Conservation (phyloP, 2,797 vertebrate species). For the Coreius guichenoti region DNA sequence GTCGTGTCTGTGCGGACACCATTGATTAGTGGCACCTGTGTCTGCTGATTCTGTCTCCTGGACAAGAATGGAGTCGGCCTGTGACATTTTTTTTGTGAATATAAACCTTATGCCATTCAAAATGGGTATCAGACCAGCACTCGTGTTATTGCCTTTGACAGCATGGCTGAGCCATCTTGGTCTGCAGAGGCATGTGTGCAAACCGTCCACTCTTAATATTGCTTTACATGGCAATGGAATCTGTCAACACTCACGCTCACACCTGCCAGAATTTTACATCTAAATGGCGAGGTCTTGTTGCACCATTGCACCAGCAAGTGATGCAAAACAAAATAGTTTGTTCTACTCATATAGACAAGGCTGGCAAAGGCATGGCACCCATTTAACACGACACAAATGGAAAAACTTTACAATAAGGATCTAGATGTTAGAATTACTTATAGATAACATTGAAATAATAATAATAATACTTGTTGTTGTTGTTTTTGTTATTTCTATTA, state of each 20-base stretch:
- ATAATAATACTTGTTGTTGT: no score
- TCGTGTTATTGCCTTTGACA: constrained; percentile 58
- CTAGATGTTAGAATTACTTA: not conserved
- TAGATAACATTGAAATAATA: not conserved
- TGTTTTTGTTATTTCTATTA: not conserved
- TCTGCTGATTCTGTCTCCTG: constrained; percentile 67
- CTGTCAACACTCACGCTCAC: constrained; percentile 55
- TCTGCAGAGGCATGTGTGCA: constrained; percentile 53
- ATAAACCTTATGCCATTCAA: constrained; percentile 52
- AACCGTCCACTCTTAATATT: constrained; percentile 56
- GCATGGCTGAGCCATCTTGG: constrained; percentile 53
- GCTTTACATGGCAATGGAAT: constrained; percentile 57
- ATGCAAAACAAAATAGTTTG: constrained; percentile 52
- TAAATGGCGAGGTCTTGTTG: constrained; percentile 47
- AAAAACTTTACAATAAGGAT: not conserved
- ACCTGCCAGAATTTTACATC: constrained; percentile 56
- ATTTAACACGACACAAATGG: constrained; percentile 47
- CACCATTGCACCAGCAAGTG: constrained; percentile 50
- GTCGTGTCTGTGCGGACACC: constrained; percentile 68
- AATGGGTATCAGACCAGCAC: constrained; percentile 54
- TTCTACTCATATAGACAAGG: constrained; percentile 34
- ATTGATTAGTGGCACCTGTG: constrained; percentile 73
- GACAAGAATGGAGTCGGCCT: constrained; percentile 67
- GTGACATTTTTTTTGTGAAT: constrained; percentile 51
- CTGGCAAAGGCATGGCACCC: constrained; percentile 37